These are phyloP conservation scores for Otus sunia DNA, from an alignment of 2,113 vertebrate genomes.

Conservation along the genomic window DNA sequence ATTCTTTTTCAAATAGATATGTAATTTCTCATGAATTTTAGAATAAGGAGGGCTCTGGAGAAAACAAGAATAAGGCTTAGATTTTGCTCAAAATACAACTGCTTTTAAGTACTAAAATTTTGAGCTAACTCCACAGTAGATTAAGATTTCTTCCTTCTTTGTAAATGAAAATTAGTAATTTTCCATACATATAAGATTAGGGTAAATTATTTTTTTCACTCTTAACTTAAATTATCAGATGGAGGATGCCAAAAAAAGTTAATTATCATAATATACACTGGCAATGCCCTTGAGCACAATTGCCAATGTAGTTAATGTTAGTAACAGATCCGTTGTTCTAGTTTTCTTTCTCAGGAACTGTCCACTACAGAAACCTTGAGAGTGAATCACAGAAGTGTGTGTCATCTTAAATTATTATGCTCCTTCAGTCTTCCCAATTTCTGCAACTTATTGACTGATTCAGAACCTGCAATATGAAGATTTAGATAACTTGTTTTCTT, in stretches of 20 bases:
- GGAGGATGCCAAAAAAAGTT: neutral
- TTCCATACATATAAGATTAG: neutral
- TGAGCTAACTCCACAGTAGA: neutral
- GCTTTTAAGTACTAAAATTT: neutral
- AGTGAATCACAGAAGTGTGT: neutral
- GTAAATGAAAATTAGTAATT: neutral
- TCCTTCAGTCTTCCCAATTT: neutral
- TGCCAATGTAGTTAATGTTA: neutral
- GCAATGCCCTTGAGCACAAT: neutral
- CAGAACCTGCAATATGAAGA: neutral
- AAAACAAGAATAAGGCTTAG: neutral
- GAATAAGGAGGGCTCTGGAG: neutral
- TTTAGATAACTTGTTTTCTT: neutral
- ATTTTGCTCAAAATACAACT: neutral
- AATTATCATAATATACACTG: neutral
- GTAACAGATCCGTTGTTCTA: neutral
- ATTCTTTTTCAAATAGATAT: neutral
- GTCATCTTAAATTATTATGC: neutral
- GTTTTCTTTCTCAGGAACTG: neutral
- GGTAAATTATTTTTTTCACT: neutral
- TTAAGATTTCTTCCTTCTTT: neutral
- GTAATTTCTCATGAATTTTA: neutral
- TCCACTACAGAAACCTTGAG: neutral
- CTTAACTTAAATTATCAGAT: neutral
- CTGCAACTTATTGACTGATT: neutral